Percentiles rank a stretch among this genome's conserved stretches.
Conservation (phyloP, 2,888 invertebrate genomes). For the Mythimna vitellina region DNA sequence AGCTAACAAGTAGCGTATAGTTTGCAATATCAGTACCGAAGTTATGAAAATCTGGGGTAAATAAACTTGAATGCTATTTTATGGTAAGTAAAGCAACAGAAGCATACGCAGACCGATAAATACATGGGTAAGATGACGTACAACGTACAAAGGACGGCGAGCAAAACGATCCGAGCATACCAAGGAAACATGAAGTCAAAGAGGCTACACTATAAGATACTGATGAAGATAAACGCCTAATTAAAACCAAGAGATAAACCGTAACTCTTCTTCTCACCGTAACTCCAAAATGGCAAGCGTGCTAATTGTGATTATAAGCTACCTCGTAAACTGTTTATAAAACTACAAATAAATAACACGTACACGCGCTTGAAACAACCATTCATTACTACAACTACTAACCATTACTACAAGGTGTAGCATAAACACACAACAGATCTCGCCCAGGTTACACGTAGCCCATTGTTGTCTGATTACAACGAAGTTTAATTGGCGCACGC, state of each 20-base stretch:
- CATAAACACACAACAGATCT: slow-evolving; percentile 44
- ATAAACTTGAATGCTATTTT: neutral
- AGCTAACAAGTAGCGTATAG: slow-evolving; percentile 5
- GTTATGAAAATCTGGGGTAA: neutral
- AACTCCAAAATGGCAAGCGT: neutral
- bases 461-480: slow-evolving; percentile 38
- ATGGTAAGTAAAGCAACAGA: neutral
- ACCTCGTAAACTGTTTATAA: neutral
- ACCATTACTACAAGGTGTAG: slow-evolving; percentile 22
- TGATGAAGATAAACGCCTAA: neutral
- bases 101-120: neutral
- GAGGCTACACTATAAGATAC: too few relatives aligned
- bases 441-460: slow-evolving; percentile 21
- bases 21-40: neutral
- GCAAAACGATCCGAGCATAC: too few relatives aligned
- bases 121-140: too few relatives aligned
- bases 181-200: too few relatives aligned
- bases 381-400: slow-evolving; percentile 13
- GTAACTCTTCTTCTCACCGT: neutral
- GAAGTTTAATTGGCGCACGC: slow-evolving; percentile 59
- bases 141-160: neutral
- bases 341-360: slow-evolving; percentile 1
- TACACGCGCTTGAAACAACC: neutral
- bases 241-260: neutral
- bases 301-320: neutral